Conservation (phyloP, 2,797 vertebrate genomes). For the Sebastes cheni region DNA sequence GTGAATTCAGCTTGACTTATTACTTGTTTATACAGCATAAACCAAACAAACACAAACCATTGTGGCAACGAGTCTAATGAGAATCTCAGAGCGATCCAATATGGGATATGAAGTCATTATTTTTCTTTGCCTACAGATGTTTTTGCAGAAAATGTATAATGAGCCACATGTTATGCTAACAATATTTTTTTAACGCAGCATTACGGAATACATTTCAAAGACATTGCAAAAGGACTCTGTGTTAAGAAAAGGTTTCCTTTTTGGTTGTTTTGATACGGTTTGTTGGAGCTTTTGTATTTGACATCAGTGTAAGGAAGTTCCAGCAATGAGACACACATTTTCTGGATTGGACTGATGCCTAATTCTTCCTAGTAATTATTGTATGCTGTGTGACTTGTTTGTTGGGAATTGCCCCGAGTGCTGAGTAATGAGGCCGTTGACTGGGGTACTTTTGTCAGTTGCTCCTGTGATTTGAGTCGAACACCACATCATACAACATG, state of each 20-base stretch:
- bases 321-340: not conserved
- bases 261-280: not conserved
- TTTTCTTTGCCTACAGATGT: constrained; percentile 25
- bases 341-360: constrained; percentile 11
- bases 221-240: not conserved
- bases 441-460: constrained; percentile 29
- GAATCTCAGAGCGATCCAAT: not conserved
- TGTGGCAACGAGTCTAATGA: constrained; percentile 7
- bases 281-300: not conserved
- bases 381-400: constrained; percentile 41
- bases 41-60: constrained; percentile 38
- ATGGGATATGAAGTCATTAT: constrained; percentile 13
- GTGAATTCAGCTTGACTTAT: constrained; percentile 16
- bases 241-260: not conserved
- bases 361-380: constrained; percentile 8
- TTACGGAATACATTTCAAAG: not conserved
- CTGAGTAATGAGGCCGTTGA: constrained; percentile 23
- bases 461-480: constrained; percentile 21
- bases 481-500: not conserved
- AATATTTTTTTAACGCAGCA: constrained; percentile 1
- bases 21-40: constrained; percentile 34
- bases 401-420: constrained; percentile 21
- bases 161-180: constrained; percentile 5
- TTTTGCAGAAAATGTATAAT: constrained; percentile 15
- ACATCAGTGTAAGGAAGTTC: not conserved